Evolutionary conservation across 2,113 vertebrate species (phyloP), one percentile per base, ranked within the genome.

Genomic region (Bos javanicus): DNA sequence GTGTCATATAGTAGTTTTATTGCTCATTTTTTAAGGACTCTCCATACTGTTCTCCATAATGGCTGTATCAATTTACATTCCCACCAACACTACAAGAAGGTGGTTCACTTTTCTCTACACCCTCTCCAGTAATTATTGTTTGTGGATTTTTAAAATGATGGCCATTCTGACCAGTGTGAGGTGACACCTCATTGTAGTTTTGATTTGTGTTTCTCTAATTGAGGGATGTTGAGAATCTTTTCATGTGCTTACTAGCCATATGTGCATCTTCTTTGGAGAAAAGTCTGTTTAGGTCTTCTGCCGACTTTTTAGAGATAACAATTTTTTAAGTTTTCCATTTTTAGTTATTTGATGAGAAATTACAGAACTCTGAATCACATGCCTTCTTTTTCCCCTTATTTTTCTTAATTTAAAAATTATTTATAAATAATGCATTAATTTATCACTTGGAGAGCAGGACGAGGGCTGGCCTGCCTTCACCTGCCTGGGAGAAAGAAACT

Each of bases 71-170:
- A 3, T 23, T 74, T 74, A 43, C 10, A 43, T 74, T 74, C 36
- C 71, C 21, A 25, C 11, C 36, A 74, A 43, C 36, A 74, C 4
- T 43, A 11, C 36, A 25, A 13, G 71, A 74, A 71, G 4, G 71
- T 14, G 21, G n/a, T 74, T 25, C 0, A 0, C 5, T 74, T 74
- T 74, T 74, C 11, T 25, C 11, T 12, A 43, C 11, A 74, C 11
- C 21, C 11, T 76, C 36, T 76, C 23, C 71, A 76, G 71, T 26
- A 43, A 21, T 26, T 76, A 76, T 43, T 76, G 71, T 26, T 76
- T 43, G 36, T 43, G 6, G 12, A 76, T 6, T 26, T 43, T 71
- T 76, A 4, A 0, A 43, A 43, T 76, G 36, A 26, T 76, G 71
- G 12, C 36, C 36, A 43, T 76, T 76, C 36, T 76, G 12, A 76